Percentiles rank a stretch among this genome's conserved stretches.
These are phyloP conservation scores for Tenthredo notha DNA, from an alignment of 2,888 invertebrate genomes.

Conservation along the genomic window DNA sequence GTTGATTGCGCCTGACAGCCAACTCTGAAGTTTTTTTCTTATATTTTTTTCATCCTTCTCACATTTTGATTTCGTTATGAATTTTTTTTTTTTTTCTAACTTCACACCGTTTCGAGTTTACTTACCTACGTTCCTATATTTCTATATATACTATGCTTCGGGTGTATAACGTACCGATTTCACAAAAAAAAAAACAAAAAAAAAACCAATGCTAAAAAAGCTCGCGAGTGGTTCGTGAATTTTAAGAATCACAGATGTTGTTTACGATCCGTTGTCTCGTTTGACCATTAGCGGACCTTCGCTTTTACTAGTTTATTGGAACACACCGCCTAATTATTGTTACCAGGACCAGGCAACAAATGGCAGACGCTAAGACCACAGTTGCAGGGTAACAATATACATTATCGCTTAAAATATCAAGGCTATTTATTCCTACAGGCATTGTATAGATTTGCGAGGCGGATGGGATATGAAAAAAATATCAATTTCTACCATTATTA, in stretches of 20 bases:
- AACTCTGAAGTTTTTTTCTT: slow-evolving; percentile 64
- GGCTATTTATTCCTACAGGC: not conserved
- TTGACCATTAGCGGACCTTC: slow-evolving; percentile 42
- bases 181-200: not conserved
- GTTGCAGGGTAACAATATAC: slow-evolving; percentile 18
- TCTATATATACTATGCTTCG: not conserved
- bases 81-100: slow-evolving; percentile 22
- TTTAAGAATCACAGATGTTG: slow-evolving; percentile 33
- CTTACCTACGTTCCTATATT: not conserved
- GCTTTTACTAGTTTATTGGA: slow-evolving; percentile 23
- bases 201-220: not conserved
- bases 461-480: not conserved
- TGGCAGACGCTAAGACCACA: slow-evolving; percentile 22
- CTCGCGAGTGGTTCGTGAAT: not conserved
- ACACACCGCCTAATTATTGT: slow-evolving; percentile 36
- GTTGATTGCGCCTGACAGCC: slow-evolving; percentile 74
- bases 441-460: not conserved
- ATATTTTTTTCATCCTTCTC: slow-evolving; percentile 54
- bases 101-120: slow-evolving; percentile 30
- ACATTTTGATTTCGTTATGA: slow-evolving; percentile 10
- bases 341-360: slow-evolving; percentile 25
- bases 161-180: not conserved
- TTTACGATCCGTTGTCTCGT: slow-evolving; percentile 32
- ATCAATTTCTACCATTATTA: not conserved
- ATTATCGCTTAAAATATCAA: not conserved